A percentile compares a stretch with the other conserved stretches of the same genome.
Conservation (phyloP, 2,797 vertebrate genomes). For the Xiphophorus birchmanni region DNA sequence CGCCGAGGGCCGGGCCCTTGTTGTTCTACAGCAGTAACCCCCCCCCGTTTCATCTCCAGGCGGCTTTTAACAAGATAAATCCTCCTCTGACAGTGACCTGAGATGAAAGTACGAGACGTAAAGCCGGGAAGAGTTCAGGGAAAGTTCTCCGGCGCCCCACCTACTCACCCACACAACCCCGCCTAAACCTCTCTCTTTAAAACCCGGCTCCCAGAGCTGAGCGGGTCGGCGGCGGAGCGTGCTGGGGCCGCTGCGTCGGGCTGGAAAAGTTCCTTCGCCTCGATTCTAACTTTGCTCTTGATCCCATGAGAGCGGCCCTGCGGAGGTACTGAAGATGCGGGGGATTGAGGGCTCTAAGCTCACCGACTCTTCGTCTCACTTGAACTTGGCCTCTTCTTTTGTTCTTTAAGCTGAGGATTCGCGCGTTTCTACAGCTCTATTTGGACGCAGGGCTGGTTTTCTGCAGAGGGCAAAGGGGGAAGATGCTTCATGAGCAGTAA, state of each 20-base stretch:
- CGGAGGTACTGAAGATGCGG: slow-evolving; percentile 54
- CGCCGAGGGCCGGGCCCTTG: slow-evolving; percentile 24
- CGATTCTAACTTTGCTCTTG: slow-evolving; percentile 72
- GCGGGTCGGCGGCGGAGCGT: slow-evolving; percentile 24
- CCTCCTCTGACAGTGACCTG: slow-evolving; percentile 77
- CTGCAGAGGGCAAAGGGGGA: slow-evolving; percentile 21
- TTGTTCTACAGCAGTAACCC: slow-evolving; percentile 44
- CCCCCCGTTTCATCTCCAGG: slow-evolving; percentile 62
- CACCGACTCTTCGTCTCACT: slow-evolving; percentile 57
- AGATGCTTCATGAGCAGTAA: slow-evolving; percentile 22
- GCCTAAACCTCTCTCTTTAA: slow-evolving; percentile 55
- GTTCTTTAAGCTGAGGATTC: slow-evolving; percentile 78
- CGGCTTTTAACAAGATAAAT: slow-evolving; percentile 75
- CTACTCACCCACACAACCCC: slow-evolving; percentile 55
- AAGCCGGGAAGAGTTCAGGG: slow-evolving; percentile 78
- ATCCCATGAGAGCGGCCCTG: slow-evolving; percentile 68
- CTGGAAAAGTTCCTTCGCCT: slow-evolving; percentile 71
- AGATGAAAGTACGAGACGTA: slow-evolving; percentile 77
- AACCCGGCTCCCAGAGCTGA: slow-evolving; percentile 29
- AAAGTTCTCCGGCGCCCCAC: slow-evolving; percentile 71
- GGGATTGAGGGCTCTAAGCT: slow-evolving; percentile 81
- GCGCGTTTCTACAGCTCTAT: slow-evolving; percentile 77
- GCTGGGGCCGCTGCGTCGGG: slow-evolving; percentile 29
- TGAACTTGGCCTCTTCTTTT: slow-evolving; percentile 73
- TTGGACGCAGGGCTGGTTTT: slow-evolving; percentile 58